Conservation (phyloP, 64 coral and sea anemone species). For the Orbicella faveolata region DNA sequence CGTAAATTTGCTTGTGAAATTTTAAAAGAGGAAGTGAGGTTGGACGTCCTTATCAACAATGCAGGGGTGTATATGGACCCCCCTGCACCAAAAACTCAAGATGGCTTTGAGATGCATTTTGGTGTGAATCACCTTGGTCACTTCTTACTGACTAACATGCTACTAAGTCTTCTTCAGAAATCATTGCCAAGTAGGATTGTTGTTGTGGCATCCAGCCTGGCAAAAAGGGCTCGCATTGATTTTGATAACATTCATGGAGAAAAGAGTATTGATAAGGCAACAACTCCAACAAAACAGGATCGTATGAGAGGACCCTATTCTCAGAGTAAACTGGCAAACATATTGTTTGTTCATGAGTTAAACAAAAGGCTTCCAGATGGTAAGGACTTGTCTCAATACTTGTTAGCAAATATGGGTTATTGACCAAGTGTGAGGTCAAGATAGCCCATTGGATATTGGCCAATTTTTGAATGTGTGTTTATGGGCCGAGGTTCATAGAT, state of each 20-base stretch:
- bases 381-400: background rate
- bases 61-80: slow-evolving; percentile 61
- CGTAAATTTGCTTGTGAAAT: slow-evolving; percentile 74
- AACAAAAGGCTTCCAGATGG: slow-evolving; percentile 93
- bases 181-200: slow-evolving; percentile 81
- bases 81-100: slow-evolving; percentile 56
- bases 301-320: slow-evolving; percentile 68
- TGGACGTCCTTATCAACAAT: slow-evolving; percentile 96
- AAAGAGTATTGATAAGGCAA: background rate
- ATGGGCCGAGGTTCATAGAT: too few species aligned
- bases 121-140: slow-evolving; percentile 94
- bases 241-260: slow-evolving; percentile 78
- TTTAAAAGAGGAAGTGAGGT: slow-evolving; percentile 66
- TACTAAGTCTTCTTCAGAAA: slow-evolving; percentile 72
- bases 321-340: slow-evolving; percentile 94
- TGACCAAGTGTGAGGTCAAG: too few species aligned
- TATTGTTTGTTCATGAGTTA: slow-evolving; percentile 92
- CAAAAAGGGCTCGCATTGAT: slow-evolving; percentile 60
- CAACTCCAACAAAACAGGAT: background rate
- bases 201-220: slow-evolving; percentile 79
- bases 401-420: too few species aligned
- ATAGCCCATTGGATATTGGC: too few species aligned
- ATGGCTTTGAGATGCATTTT: slow-evolving; percentile 91
- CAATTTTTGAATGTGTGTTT: too few species aligned
- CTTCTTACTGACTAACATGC: slow-evolving; percentile 86